Evolutionary conservation across 1,140 invertebrate genomes (phyloP), one percentile per base, ranked within the genome.

Genomic region (Bombus consobrinus): DNA sequence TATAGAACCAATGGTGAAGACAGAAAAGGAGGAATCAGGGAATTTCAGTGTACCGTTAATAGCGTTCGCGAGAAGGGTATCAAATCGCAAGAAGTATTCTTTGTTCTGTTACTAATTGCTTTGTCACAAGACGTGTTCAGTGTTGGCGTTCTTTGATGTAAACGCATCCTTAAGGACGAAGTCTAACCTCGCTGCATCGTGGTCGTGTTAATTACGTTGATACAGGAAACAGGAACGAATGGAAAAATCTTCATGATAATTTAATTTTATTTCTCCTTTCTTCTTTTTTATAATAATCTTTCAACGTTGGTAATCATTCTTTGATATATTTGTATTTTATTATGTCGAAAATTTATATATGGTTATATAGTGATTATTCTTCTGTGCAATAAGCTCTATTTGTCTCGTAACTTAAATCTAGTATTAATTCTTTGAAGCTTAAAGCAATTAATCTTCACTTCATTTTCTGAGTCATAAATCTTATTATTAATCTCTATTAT

Each of bases 21-120:
- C 25, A 22, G 3, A 18, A 32, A 73, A 32, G 8, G 8, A 41
- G n/a, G 28, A 41, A 72, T 41, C 25, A 12, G 5, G 0, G 75
- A 66, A 80, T 74, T 84, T 10, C 43, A 43, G n/a, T 37, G 9
- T 18, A 22, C 15, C 10, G 9, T 73, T 43, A 43, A 9, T 10
- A 32, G 12, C 22, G 37, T 71, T 37, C 9, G 1, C 37, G 2
- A 32, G 2, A 43, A 39, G 62, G 37, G 39, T 62, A 62, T 75
- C 78, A 53, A 43, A 87, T 68, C 53, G 47, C 53, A 80, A 64
- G 37, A 85, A 88, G 69, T 77, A 73, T 72, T 76, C 62, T 47
- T 74, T 57, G 53, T 84, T 62, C 57, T 32, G 15, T 18, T 39
- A 74, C 32, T 59, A 88, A 83, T 89, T 85, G 79, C 64, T 53